Conservation (phyloP, 2,113 vertebrate genomes). For the Aix galericulata region DNA sequence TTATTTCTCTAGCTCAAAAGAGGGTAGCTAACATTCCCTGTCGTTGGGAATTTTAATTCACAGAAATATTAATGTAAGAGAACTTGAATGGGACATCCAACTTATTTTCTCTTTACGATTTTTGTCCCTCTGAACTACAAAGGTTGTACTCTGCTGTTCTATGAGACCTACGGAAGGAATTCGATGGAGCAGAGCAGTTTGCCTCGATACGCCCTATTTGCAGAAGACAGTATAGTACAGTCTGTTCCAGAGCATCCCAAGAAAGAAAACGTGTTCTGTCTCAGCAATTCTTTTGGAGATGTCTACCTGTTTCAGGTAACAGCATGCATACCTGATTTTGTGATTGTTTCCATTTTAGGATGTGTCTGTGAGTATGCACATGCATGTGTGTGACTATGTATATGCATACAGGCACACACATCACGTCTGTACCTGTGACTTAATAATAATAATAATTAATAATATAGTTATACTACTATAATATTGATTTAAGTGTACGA, state of each 20-base stretch:
- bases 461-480: background rate
- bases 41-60: background rate
- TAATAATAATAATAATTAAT: background rate
- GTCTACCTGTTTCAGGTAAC: conserved; percentile 96
- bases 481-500: background rate
- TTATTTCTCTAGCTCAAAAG: background rate
- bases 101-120: background rate
- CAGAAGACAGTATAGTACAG: conserved; percentile 94
- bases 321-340: background rate
- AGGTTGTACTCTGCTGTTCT: conserved; percentile 96
- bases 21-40: background rate
- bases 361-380: background rate
- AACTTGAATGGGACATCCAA: background rate
- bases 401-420: rapidly evolving
- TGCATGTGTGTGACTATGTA: background rate
- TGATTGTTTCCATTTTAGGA: background rate
- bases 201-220: conserved; percentile 89
- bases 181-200: conserved; percentile 84
- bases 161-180: conserved; percentile 90
- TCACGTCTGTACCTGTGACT: background rate
- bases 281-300: conserved; percentile 95
- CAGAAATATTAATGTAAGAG: background rate
- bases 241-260: conserved; percentile 95
- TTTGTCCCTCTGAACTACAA: background rate
- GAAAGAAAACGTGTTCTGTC: conserved; percentile 96